Conservation (phyloP, 2,113 vertebrate species). For the Macquaria australasica region DNA sequence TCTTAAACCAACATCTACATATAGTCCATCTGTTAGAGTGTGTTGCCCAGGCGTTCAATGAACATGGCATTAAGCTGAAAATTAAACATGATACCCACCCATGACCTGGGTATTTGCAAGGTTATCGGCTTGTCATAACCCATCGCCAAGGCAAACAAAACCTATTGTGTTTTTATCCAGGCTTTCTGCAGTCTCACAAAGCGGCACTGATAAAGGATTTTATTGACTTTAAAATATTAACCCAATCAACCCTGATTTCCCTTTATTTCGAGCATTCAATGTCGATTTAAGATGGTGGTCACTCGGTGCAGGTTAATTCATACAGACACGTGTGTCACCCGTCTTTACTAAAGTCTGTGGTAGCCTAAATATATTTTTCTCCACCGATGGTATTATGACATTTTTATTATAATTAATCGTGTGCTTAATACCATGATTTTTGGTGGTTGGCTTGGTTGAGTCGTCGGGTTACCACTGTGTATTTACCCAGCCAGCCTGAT, state of each 20-base stretch:
- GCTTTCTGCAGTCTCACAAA: conserved; percentile 11
- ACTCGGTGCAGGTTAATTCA: background rate
- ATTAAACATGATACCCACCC: conserved; percentile 9
- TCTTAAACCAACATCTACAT: background rate
- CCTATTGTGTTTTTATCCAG: conserved; percentile 7
- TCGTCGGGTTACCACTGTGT: background rate
- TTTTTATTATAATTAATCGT: background rate
- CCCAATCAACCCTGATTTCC: background rate
- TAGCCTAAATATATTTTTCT: background rate
- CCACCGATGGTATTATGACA: background rate
- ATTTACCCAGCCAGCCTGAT: conserved; percentile 10
- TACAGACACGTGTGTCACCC: background rate
- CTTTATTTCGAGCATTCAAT: background rate
- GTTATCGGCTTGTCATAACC: conserved; percentile 45
- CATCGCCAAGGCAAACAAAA: conserved; percentile 44
- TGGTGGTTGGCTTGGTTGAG: background rate
- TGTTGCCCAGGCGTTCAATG: too few species aligned
- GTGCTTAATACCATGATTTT: background rate
- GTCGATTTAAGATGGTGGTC: background rate
- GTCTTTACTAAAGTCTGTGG: background rate
- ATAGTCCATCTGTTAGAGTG: background rate
- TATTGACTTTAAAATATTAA: conserved; percentile 19
- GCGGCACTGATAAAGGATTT: conserved; percentile 5
- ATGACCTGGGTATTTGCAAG: conserved; percentile 25
- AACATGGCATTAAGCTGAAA: background rate